Evolutionary conservation across 1,140 invertebrate genomes (phyloP), one percentile per base, ranked within the genome.

Genomic region (Pararge aegeria): DNA sequence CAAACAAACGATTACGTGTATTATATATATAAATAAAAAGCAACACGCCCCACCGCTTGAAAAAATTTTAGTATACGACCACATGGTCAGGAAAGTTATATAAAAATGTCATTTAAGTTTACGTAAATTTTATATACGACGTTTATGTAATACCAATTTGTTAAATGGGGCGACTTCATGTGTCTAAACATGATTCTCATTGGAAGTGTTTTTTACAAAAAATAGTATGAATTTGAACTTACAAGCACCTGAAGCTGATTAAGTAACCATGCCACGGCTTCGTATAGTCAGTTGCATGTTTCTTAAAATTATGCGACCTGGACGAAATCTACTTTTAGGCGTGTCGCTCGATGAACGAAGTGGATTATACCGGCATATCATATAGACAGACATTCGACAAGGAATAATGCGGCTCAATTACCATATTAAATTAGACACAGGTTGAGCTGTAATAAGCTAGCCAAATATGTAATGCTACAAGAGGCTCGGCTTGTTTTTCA

Each of bases 371-470:
- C 62, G 42, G 59, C 60, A 60, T 65, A 56, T 69, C 56, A 63
- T 29, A 63, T 62, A 64, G 68, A 66, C 61, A 61, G 61, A 61
- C 46, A 46, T 49, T 66, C 50, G 51, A 64, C 64, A 55, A 61
- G 49, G 50, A 60, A 54, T 67, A 66, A 64, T 63, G 60, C 53
- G 62, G 55, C 61, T 58, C 54, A 58, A 61, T 64, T 64, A 60
- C 34, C 53, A 66, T 62, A 68, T 51, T 61, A 55, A 65, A 62
- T 65, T 60, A 61, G 56, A 59, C 46, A 60, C 56, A 27, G 49
- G 42, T 24, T 52, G 51, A 40, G 51, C 37, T 38, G 34, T 40
- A 54, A 38, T 24, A 54, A 40, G 51, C 51, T 40, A 54, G 20
- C 46, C 46, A 49, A 49, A 49, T 49, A 49, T 15, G 46, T 49